Evolutionary conservation across 1,140 invertebrate species (phyloP).

Genomic region (Chelonus insularis): DNA sequence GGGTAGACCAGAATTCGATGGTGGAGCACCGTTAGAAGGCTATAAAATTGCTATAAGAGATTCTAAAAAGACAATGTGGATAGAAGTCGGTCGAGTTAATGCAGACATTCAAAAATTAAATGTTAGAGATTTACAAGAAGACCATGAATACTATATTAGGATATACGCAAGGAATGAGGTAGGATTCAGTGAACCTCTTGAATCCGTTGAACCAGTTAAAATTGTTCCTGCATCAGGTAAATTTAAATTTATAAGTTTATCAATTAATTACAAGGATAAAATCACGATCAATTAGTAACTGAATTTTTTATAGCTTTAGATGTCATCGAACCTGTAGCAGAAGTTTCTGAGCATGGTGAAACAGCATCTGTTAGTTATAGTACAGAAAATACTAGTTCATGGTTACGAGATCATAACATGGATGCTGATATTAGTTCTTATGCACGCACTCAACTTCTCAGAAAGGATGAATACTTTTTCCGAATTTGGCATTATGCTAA

Average conservation of each 20-base stretch:
- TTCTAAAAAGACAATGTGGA: constrained; percentile 92
- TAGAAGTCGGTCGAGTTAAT: constrained; percentile 86
- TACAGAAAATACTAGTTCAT: constrained; percentile 89
- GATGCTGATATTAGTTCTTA: constrained; percentile 90
- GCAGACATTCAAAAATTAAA: constrained; percentile 81
- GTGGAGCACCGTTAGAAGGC: constrained; percentile 84
- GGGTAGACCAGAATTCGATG: constrained; percentile 91
- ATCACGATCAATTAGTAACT: too few species aligned
- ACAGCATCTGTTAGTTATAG: constrained; percentile 77
- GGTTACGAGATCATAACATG: constrained; percentile 89
- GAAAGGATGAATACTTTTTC: constrained; percentile 93
- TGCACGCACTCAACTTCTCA: constrained; percentile 76
- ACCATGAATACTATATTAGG: constrained; percentile 85
- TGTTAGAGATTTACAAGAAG: constrained; percentile 84
- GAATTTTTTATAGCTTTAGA: constrained; percentile 46
- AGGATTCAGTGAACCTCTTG: constrained; percentile 90
- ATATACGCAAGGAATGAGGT: constrained; percentile 95
- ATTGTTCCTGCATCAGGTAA: constrained; percentile 80
- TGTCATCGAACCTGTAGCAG: constrained; percentile 63
- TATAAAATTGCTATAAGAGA: constrained; percentile 95
- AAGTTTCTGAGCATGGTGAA: constrained; percentile 65
- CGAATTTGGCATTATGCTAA: constrained; percentile 86
- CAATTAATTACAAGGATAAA: too few species aligned
- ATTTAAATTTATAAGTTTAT: too few species aligned
- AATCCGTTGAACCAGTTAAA: constrained; percentile 89